Conservation (phyloP, 2,113 vertebrate genomes). For the Colistium nudipinnis region DNA sequence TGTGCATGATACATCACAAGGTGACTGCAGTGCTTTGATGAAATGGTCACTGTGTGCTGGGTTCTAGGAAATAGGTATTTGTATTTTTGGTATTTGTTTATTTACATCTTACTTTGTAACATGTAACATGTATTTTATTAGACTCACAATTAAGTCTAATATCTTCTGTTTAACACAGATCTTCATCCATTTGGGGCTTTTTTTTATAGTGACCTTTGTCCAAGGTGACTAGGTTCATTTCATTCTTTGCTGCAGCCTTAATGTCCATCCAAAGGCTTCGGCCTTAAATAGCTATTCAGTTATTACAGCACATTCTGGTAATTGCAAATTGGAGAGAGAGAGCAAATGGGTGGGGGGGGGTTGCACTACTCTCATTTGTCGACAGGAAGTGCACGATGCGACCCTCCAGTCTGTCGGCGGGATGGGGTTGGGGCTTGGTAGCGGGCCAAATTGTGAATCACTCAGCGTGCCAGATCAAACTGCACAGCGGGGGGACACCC, state of each 20-base stretch:
- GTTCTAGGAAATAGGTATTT: not conserved
- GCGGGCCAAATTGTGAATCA: no score
- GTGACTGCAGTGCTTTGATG: not conserved
- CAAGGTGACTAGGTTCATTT: constrained; percentile 59
- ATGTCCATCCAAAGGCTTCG: constrained; percentile 29
- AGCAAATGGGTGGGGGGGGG: no score
- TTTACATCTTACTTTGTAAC: constrained; percentile 20
- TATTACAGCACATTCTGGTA: constrained; percentile 14
- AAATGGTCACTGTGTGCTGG: not conserved
- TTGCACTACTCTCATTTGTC: no score
- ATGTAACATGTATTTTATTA: constrained; percentile 8
- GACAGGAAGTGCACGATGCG: no score
- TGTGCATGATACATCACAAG: not conserved
- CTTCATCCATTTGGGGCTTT: constrained; percentile 14
- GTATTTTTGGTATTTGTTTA: constrained; percentile 5
- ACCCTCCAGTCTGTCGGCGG: no score
- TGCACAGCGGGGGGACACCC: no score
- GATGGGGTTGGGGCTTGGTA: no score
- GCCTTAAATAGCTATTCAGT: constrained; percentile 23
- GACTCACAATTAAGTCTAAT: constrained; percentile 6
- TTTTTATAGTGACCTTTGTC: constrained; percentile 50
- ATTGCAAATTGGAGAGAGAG: constrained; percentile 30
- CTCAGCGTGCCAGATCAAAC: no score
- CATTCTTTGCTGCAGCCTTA: not conserved
- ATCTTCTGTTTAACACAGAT: constrained; percentile 27